These are phyloP conservation scores for Microcebus griseorufus DNA, from an alignment of 2,113 vertebrate genomes.

Conservation along the genomic window DNA sequence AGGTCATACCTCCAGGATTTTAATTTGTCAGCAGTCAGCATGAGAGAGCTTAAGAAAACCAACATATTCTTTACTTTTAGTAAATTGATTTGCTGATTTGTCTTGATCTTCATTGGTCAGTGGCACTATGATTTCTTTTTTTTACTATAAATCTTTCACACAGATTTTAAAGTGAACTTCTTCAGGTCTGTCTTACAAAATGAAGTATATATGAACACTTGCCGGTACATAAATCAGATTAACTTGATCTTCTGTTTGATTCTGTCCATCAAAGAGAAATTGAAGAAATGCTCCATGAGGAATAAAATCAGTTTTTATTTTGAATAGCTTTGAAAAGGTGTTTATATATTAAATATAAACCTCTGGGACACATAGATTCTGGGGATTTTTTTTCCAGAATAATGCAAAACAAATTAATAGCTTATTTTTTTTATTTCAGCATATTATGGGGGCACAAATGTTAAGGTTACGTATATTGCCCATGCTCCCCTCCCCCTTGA, in stretches of 20 bases:
- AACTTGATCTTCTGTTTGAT: background rate
- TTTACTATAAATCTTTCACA: constrained; percentile 33
- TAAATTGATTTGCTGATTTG: constrained; percentile 38
- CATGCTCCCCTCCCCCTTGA: background rate
- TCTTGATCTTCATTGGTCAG: constrained; percentile 41
- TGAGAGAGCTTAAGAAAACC: background rate
- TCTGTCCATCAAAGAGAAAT: background rate
- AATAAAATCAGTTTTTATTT: background rate
- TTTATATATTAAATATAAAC: background rate
- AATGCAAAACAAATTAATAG: background rate
- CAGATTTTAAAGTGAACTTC: constrained; percentile 1
- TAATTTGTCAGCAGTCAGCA: background rate
- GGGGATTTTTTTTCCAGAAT: background rate
- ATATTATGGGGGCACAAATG: too few relatives aligned
- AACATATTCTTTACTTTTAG: background rate
- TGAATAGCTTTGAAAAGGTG: background rate
- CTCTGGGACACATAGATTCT: background rate
- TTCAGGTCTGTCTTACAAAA: background rate
- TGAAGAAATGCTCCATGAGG: background rate
- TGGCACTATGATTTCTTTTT: background rate
- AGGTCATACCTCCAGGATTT: background rate
- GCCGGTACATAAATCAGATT: background rate
- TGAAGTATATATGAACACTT: background rate
- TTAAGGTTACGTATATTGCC: too few relatives aligned
- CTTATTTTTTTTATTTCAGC: background rate